Base-by-base conservation (phyloP, 2,888 invertebrate species). In the Cotesia congregata region DNA sequence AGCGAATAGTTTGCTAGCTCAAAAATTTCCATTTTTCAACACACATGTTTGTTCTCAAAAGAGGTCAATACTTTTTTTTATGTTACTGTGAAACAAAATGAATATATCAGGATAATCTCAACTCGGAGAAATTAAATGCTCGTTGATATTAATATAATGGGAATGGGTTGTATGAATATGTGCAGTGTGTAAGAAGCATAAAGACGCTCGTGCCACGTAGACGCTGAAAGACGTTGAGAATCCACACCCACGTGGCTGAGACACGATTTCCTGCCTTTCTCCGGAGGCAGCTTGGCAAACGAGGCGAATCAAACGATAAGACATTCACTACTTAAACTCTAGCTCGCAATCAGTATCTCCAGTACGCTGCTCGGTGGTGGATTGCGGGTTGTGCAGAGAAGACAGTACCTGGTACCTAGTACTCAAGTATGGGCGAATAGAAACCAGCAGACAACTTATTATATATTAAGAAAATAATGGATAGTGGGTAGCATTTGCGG, bases 251-350 rank as follows among this genome's bases (percentile, higher is more conserved):
- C 79, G 76, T 78, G 69, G 74, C 72, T 68, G 69, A 62, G 65
- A 80, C 82, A 82, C 84, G 82, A 85, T 87, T 87, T 87, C 84
- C 85, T 86, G 84, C 84, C 86, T 86, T 87, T 86, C 86, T 86
- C 86, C 80, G 71, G 79, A 83, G 81, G 79, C 82, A 82, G 80
- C 81, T 80, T 77, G 79, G 81, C 82, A 84, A 86, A 84, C 84
- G 83, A 84, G 84, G 83, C 83, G 83, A 85, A 85, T 86, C 84
- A 82, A 83, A 85, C 83, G 86, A 86, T 86, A 85, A 86, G 84
- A 80, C 83, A 84, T 83, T 85, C 82, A 82, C 84, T 85, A 30
- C 30, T 30, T 30, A 30, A 30, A 30, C 30, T 30, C 30, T 30
- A 30, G 30, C 30, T 30, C 30, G 30, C 30, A 30, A 30, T 30